These are phyloP conservation scores for Triplophysa bombifrons DNA, from an alignment of 2,797 vertebrate species.

Conservation along the genomic window DNA sequence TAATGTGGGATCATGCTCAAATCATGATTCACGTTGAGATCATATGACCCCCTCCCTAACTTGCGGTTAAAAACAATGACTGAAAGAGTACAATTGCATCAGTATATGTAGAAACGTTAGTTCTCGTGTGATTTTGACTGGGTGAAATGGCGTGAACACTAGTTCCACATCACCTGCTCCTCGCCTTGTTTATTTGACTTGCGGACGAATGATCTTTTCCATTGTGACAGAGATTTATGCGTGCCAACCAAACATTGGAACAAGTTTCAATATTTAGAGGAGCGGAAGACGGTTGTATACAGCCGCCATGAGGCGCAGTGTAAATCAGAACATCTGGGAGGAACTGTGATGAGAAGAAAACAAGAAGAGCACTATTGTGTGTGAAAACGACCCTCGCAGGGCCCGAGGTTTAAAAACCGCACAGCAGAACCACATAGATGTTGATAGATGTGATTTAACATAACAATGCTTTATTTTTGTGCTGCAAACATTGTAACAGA, in stretches of 20 bases:
- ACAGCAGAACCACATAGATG: neutral
- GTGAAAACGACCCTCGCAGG: conserved; percentile 11
- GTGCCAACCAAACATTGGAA: conserved; percentile 51
- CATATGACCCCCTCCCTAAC: neutral
- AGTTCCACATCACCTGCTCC: conserved; percentile 27
- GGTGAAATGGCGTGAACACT: neutral
- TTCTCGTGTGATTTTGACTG: neutral
- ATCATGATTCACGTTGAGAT: neutral
- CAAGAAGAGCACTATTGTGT: conserved; percentile 58
- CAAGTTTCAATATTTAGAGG: conserved; percentile 60
- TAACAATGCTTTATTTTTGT: neutral
- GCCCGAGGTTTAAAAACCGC: conserved; percentile 26
- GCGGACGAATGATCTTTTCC: conserved; percentile 45
- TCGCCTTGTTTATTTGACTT: conserved; percentile 54
- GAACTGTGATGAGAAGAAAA: conserved; percentile 46
- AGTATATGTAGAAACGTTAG: neutral
- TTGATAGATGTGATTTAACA: neutral
- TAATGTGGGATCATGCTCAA: too few relatives aligned
- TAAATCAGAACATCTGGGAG: conserved; percentile 60
- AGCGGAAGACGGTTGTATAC: conserved; percentile 57
- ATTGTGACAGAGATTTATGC: conserved; percentile 45
- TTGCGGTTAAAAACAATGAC: neutral
- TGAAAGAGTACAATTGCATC: neutral
- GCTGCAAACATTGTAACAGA: neutral
- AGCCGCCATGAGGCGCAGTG: conserved; percentile 50